Percentiles rank a stretch among this genome's conserved stretches.
These are phyloP conservation scores for Xenops minutus DNA, from an alignment of 2,797 vertebrate species.

Conservation along the genomic window DNA sequence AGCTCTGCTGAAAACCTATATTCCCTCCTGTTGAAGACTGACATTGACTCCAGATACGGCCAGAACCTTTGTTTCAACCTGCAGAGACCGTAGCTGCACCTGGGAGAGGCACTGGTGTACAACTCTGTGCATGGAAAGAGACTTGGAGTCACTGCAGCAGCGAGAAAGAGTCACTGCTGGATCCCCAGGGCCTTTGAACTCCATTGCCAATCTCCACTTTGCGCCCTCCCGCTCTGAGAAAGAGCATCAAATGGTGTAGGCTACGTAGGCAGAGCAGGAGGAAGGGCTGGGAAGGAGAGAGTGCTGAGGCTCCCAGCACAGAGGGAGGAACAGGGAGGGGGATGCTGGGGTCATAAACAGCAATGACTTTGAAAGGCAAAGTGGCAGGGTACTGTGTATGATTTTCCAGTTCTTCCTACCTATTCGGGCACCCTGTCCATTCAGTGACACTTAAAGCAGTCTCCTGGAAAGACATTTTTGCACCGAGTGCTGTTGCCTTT, in stretches of 20 bases:
- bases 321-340: not conserved
- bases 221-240: not conserved
- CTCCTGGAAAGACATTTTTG: not conserved
- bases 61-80: not conserved
- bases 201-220: rapidly evolving
- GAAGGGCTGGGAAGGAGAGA: not conserved
- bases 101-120: not conserved
- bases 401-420: conserved; percentile 24
- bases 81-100: not conserved
- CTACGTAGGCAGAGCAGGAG: not conserved
- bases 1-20: not conserved
- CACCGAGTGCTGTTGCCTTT: not conserved
- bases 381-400: not conserved
- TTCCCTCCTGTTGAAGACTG: not conserved
- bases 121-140: not conserved
- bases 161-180: not conserved
- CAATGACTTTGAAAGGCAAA: not conserved
- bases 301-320: not conserved
- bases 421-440: conserved; percentile 1
- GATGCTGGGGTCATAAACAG: not conserved
- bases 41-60: not conserved
- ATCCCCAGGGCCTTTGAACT: not conserved
- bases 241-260: not conserved
- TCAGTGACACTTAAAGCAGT: not conserved
- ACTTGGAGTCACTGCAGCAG: not conserved